Conservation (phyloP, 2,888 invertebrate genomes). For the Gymnocheta viridis region DNA sequence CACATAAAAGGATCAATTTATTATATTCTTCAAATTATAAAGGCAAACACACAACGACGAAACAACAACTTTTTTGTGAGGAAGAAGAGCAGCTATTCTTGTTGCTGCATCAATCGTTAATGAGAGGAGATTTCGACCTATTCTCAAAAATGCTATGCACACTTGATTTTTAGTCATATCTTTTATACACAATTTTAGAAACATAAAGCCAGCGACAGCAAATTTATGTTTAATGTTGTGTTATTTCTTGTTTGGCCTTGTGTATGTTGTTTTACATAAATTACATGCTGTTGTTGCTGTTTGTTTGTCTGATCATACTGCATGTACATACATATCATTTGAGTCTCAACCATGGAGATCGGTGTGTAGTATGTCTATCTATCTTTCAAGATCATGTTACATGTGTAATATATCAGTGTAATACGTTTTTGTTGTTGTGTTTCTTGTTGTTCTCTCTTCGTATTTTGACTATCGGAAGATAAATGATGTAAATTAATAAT, state of each 20-base stretch:
- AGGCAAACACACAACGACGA: not conserved
- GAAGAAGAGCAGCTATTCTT: not conserved
- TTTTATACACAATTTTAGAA: not conserved
- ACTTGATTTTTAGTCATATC: not conserved
- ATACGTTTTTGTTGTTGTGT: constrained; percentile 46
- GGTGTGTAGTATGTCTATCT: not conserved
- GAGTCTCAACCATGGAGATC: constrained; percentile 11
- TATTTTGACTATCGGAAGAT: constrained; percentile 71
- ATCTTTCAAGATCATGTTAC: constrained; percentile 57
- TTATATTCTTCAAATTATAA: constrained; percentile 43
- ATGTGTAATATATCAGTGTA: constrained; percentile 65
- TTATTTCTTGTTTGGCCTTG: constrained; percentile 55
- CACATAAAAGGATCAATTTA: constrained; percentile 67
- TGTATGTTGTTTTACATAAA: constrained; percentile 63
- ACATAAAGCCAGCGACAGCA: not conserved
- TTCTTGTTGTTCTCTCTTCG: constrained; percentile 16
- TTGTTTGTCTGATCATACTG: constrained; percentile 46
- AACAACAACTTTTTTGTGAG: not conserved
- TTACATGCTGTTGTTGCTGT: constrained; percentile 66
- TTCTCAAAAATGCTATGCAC: not conserved
- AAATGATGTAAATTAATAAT: constrained; percentile 78
- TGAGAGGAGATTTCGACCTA: not conserved
- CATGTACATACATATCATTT: constrained; percentile 55
- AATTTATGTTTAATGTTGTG: constrained; percentile 33
- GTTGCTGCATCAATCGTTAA: not conserved